These are phyloP conservation scores for Dromiciops gliroides DNA, from an alignment of 2,113 vertebrate genomes.

Conservation along the genomic window DNA sequence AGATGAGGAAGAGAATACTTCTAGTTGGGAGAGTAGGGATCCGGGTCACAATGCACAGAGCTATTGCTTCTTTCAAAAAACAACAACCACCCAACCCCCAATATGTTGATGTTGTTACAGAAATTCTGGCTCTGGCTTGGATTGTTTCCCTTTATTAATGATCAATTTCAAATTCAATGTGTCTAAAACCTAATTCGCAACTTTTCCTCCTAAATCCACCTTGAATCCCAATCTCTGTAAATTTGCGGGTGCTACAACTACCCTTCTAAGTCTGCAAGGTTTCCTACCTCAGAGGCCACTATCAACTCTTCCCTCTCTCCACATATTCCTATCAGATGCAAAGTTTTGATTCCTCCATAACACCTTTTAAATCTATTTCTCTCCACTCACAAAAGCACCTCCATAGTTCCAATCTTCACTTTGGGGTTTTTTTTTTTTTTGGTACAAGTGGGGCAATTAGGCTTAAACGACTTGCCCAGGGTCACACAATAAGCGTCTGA, in stretches of 20 bases:
- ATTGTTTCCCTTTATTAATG: background rate
- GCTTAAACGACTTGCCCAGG: no score
- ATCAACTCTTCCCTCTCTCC: no score
- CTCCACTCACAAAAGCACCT: no score
- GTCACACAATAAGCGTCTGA: no score
- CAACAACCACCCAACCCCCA: rapidly evolving
- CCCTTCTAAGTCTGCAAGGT: no score
- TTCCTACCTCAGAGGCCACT: no score
- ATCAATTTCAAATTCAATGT: background rate
- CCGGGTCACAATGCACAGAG: background rate
- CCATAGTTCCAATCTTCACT: no score
- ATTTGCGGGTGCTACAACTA: background rate
- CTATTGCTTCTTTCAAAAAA: background rate
- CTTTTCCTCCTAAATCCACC: background rate
- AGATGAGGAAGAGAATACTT: background rate
- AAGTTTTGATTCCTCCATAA: no score
- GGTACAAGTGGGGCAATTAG: no score
- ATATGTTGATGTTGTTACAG: background rate
- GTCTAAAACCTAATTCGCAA: background rate
- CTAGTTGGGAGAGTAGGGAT: background rate
- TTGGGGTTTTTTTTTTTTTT: no score
- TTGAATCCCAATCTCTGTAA: background rate
- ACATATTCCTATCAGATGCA: no score
- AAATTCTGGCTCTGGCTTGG: background rate
- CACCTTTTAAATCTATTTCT: no score